phyloP scores from a whole-genome alignment of 2,888 invertebrate genomes.

The Apeira syringaria region DNA sequence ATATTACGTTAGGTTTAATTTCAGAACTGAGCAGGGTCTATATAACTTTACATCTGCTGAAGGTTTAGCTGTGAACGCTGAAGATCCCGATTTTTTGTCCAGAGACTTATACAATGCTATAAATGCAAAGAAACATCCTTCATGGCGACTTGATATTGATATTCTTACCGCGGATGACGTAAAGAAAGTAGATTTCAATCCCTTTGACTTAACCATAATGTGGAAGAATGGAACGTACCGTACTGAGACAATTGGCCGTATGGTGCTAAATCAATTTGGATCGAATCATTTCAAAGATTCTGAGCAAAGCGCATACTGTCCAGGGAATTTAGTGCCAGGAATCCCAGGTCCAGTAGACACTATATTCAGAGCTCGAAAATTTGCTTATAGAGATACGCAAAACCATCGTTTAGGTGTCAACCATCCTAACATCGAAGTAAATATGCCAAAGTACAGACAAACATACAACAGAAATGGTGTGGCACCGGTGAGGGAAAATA shows the following conservation, averaged over 20 bases:
- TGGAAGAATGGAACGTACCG: conserved; percentile 72
- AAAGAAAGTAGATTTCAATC: conserved; percentile 57
- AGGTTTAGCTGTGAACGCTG: conserved; percentile 84
- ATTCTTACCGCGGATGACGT: conserved; percentile 64
- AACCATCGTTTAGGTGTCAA: conserved; percentile 46
- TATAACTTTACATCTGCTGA: conserved; percentile 86
- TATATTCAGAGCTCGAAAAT: conserved; percentile 73
- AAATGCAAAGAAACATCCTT: conserved; percentile 81
- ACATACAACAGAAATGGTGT: conserved; percentile 43
- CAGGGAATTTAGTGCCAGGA: conserved; percentile 56
- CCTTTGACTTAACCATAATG: conserved; percentile 70
- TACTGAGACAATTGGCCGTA: conserved; percentile 72
- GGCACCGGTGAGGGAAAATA: conserved; percentile 41
- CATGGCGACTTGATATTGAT: conserved; percentile 69
- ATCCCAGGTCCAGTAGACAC: conserved; percentile 79
- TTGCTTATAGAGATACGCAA: conserved; percentile 83
- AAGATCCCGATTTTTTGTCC: conserved; percentile 92
- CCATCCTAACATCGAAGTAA: conserved; percentile 41
- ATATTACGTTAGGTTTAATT: conserved; percentile 93
- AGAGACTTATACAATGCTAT: conserved; percentile 94
- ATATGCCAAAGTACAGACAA: conserved; percentile 37
- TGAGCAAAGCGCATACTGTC: conserved; percentile 77
- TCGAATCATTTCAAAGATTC: conserved; percentile 75
- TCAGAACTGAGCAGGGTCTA: conserved; percentile 93
- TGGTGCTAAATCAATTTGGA: conserved; percentile 75